Evolutionary conservation across 2,888 invertebrate genomes (phyloP).

Genomic region (Rhogogaster chlorosoma): DNA sequence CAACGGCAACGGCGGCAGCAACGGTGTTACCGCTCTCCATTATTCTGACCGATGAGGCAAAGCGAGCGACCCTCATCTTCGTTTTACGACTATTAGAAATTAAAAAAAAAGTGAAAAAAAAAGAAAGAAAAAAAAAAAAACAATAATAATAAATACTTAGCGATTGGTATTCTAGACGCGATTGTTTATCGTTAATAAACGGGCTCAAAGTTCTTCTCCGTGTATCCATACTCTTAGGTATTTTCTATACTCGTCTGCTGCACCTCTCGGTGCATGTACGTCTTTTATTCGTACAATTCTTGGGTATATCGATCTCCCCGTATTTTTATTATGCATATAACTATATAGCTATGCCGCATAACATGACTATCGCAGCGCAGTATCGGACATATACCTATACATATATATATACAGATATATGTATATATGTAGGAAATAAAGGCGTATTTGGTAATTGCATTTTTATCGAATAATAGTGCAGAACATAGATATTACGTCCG

Average conservation of each 20-base stretch:
- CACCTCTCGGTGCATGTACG: background rate
- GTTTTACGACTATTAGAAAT: background rate
- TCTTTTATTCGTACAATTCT: background rate
- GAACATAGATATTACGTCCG: background rate
- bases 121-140: too few relatives aligned
- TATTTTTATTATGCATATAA: background rate
- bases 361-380: background rate
- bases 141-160: background rate
- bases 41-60: constrained; percentile 14
- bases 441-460: constrained; percentile 16
- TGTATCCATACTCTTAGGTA: background rate
- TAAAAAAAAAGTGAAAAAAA: too few relatives aligned
- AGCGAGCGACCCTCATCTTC: constrained; percentile 9
- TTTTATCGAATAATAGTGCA: constrained; percentile 42
- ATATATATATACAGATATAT: too few relatives aligned
- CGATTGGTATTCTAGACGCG: background rate
- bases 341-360: background rate
- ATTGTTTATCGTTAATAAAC: background rate
- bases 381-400: background rate
- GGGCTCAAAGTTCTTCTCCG: background rate
- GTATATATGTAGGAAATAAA: too few relatives aligned
- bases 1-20: background rate
- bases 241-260: background rate
- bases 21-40: constrained; percentile 21
- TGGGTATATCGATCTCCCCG: background rate